Base-by-base conservation (phyloP, 2,888 invertebrate species). In the Hemistola chrysoprasaria region DNA sequence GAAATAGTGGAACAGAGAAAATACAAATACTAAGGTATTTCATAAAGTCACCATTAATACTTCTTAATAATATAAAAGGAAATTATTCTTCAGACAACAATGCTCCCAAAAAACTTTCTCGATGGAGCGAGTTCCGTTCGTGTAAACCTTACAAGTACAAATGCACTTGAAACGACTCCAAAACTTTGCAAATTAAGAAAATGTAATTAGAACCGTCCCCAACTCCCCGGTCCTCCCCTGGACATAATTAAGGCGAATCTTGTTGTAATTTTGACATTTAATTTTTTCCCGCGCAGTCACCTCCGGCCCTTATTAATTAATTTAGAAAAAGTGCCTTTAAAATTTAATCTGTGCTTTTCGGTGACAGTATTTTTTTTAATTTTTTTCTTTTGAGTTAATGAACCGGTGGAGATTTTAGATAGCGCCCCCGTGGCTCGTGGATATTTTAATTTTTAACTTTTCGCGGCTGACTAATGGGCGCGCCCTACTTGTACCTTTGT, bases 231-330 rank as follows among this genome's bases (percentile, higher is more conserved):
- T 33, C 50, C 55, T 44, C 40, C 64, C 56, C 55, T 65, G 78
- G 83, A 84, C 85, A 84, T 84, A 83, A 85, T 87, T 83, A 85
- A 85, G 75, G 75, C 71, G 73, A 84, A 86, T 86, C 82, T 85
- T 83, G 85, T 85, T 86, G 86, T 87, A 87, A 87, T 86, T 86
- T 85, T 82, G 83, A 86, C 85, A 72, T 86, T 86, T 85, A 82
- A 85, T 85, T 86, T 86, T 85, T 85, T 83, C 68, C 67, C 65
- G 65, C 71, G 62, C 60, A 70, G 71, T 74, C 78, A 76, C 78
- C 78, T 79, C 72, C 61, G 62, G 53, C 78, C 78, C 82, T 44
- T 38, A 50, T 47, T 86, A 85, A 86, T 86, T 86, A 86, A 84
- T 83, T 85, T 78, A 72, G 72, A 78, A 78, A 39, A 79, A 80